Percentiles rank a stretch among this genome's conserved stretches.
These are phyloP conservation scores for Bombus terrestris DNA, from an alignment of 1,140 invertebrate species.

Conservation along the genomic window DNA sequence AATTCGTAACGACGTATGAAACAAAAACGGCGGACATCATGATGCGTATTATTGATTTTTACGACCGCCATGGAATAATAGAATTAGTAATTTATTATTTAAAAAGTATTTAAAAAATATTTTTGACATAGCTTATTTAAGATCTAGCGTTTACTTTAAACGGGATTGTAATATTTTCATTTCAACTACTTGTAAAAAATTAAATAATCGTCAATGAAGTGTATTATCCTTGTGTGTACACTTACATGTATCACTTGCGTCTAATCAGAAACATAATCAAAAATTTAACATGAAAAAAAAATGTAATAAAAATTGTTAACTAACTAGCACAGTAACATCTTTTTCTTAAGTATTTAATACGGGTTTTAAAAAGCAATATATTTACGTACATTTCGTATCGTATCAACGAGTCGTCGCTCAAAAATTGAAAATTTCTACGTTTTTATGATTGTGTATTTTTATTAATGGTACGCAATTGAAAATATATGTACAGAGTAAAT, in stretches of 20 bases:
- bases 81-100: background rate
- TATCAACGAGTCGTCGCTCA: background rate
- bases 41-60: constrained; percentile 63
- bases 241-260: background rate
- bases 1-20: constrained; percentile 24
- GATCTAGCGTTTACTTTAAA: background rate
- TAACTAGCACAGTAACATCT: background rate
- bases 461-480: background rate
- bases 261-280: background rate
- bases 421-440: background rate
- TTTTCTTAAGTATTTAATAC: background rate
- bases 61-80: background rate
- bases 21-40: constrained; percentile 38
- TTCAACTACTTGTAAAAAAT: background rate
- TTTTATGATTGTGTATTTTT: background rate
- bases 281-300: background rate
- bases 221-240: background rate
- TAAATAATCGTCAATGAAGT: background rate
- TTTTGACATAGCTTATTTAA: background rate
- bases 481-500: constrained; percentile 2
- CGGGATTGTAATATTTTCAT: background rate
- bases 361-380: background rate
- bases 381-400: background rate
- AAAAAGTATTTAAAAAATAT: background rate
- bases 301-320: background rate